Evolutionary conservation across 2,888 invertebrate species (phyloP).

Genomic region (Syrphus vitripennis): DNA sequence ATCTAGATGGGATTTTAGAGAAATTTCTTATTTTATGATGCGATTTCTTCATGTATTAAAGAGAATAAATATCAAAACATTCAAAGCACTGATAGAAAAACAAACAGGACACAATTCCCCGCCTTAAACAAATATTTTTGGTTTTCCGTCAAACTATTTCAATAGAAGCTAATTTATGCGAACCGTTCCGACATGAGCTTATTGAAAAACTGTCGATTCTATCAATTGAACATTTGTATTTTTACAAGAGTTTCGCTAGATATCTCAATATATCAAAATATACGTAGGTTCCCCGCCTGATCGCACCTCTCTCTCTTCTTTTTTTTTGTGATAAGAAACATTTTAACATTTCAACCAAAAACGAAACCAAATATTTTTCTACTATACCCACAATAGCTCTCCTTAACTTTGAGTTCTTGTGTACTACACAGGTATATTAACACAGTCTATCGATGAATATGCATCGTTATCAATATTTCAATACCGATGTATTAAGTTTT

Average conservation of each 20-base stretch:
- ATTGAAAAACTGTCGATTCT: conserved; percentile 62
- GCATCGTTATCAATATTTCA: conserved; percentile 28
- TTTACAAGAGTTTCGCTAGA: conserved; percentile 5
- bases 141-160: neutral
- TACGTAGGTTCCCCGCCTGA: neutral
- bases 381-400: neutral
- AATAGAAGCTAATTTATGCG: neutral
- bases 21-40: neutral
- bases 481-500: conserved; percentile 14
- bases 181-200: conserved; percentile 55
- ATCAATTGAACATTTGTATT: conserved; percentile 20
- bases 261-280: neutral
- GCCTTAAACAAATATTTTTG: neutral
- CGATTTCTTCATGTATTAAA: neutral
- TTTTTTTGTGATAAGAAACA: neutral
- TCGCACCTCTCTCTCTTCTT: neutral
- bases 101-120: neutral
- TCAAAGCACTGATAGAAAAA: neutral
- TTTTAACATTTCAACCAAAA: neutral
- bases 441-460: conserved; percentile 9
- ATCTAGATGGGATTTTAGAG: neutral
- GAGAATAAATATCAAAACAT: neutral
- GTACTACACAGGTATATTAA: conserved; percentile 19
- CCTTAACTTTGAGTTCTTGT: neutral
- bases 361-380: conserved; percentile 3